Percentiles rank a stretch among this genome's conserved stretches.
These are phyloP conservation scores for Pristis pectinata DNA, from an alignment of 2,797 vertebrate species.

Conservation along the genomic window DNA sequence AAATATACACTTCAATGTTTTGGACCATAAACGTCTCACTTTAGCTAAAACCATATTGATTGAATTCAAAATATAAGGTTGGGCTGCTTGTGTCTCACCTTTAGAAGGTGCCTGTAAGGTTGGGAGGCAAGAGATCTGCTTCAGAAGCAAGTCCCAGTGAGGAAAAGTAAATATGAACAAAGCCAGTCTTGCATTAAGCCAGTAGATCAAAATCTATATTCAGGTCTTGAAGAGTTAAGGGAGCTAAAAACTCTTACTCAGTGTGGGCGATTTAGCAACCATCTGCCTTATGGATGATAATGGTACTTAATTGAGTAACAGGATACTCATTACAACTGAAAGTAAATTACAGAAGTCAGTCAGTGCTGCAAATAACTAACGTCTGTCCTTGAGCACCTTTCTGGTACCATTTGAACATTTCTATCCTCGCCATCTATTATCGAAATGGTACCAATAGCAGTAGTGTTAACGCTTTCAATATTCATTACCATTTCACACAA, in stretches of 20 bases:
- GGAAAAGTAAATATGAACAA: not conserved
- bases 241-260: not conserved
- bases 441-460: not conserved
- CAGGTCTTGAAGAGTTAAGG: not conserved
- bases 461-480: conserved; percentile 3
- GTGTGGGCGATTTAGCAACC: not conserved
- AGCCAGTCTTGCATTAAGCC: not conserved
- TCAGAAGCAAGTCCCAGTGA: not conserved
- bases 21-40: no score
- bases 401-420: not conserved
- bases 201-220: not conserved
- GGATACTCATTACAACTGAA: not conserved
- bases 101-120: not conserved
- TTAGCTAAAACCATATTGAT: not conserved
- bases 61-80: not conserved
- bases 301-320: conserved; percentile 11
- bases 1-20: not conserved
- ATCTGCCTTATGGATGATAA: conserved; percentile 1
- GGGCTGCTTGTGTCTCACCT: not conserved
- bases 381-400: not conserved
- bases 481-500: conserved; percentile 22
- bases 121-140: not conserved
- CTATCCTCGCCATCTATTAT: not conserved
- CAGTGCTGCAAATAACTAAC: not conserved
- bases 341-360: not conserved